Evolutionary conservation across 2,797 vertebrate genomes (phyloP).

Genomic region (Propithecus deckenii): DNA sequence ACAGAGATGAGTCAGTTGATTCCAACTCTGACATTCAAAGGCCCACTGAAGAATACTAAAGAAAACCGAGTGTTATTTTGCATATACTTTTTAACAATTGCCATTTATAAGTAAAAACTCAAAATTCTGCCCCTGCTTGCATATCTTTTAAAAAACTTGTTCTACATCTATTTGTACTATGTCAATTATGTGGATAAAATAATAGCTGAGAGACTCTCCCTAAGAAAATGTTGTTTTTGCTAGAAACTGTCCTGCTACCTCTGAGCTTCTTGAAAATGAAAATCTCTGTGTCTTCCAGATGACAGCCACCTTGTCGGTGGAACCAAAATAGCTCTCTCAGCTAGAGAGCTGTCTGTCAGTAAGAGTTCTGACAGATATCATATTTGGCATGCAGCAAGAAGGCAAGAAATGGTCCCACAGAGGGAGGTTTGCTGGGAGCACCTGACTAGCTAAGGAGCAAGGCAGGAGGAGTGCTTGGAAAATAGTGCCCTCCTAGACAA

Average conservation of each 20-base stretch:
- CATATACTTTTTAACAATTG: neutral
- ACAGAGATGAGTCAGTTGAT: neutral
- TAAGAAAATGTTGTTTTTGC: conserved; percentile 49
- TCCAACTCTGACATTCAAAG: neutral
- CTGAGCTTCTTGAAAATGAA: conserved; percentile 65
- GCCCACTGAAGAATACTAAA: conserved; percentile 39
- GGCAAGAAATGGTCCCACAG: conserved; percentile 14
- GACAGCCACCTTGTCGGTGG: conserved; percentile 74
- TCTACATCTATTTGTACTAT: conserved; percentile 60
- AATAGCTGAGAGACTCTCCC: conserved; percentile 26
- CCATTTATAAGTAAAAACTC: conserved; percentile 30
- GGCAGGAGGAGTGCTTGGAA: neutral
- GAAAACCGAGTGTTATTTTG: conserved; percentile 40
- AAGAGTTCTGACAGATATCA: conserved; percentile 59
- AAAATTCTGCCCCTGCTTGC: conserved; percentile 47
- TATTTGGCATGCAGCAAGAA: conserved; percentile 52
- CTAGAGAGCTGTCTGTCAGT: conserved; percentile 70
- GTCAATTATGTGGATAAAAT: conserved; percentile 46
- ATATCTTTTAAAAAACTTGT: neutral
- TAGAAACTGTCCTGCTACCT: conserved; percentile 57
- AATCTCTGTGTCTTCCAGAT: conserved; percentile 66
- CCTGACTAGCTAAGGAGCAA: neutral
- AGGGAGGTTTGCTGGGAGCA: neutral
- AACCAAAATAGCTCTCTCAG: conserved; percentile 77
- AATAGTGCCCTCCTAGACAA: neutral